Evolutionary conservation across 2,888 invertebrate species (phyloP).

Genomic region (Hemaris fuciformis): DNA sequence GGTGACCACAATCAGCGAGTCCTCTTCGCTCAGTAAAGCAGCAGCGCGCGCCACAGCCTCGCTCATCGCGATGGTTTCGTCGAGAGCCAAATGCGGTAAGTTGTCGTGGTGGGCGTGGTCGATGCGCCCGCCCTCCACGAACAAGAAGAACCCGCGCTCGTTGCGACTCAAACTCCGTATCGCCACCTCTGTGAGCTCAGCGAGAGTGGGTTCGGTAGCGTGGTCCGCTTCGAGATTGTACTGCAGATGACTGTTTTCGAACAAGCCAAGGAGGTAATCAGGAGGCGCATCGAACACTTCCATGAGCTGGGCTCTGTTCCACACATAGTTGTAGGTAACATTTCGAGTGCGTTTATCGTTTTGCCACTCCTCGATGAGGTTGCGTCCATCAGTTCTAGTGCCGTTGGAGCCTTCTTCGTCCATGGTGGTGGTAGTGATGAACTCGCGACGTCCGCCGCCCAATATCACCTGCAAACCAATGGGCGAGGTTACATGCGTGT

Average conservation of each 20-base stretch:
- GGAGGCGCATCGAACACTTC: constrained; percentile 65
- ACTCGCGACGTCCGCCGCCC: constrained; percentile 86
- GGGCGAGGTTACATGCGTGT: background rate
- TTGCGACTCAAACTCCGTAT: constrained; percentile 84
- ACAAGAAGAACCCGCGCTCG: constrained; percentile 87
- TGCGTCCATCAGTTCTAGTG: constrained; percentile 78
- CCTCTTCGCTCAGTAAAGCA: constrained; percentile 67
- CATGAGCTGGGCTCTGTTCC: constrained; percentile 81
- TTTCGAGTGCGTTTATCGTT: constrained; percentile 60
- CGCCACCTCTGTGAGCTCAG: constrained; percentile 80
- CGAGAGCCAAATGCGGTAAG: constrained; percentile 81
- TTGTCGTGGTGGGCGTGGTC: constrained; percentile 86
- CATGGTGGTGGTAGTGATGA: constrained; percentile 76
- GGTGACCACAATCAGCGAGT: constrained; percentile 89
- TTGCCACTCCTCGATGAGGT: constrained; percentile 86
- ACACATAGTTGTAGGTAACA: constrained; percentile 74
- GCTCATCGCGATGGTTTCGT: constrained; percentile 85
- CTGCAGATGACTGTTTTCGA: constrained; percentile 82
- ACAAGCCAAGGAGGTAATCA: constrained; percentile 84
- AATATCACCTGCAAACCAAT: constrained; percentile 80
- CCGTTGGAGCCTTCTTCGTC: constrained; percentile 79
- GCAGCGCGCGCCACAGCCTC: constrained; percentile 79
- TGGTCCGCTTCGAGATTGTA: constrained; percentile 83
- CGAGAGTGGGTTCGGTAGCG: constrained; percentile 68
- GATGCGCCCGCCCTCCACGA: constrained; percentile 86